These are phyloP conservation scores for Drosophila littoralis DNA, from an alignment of 1,140 invertebrate species.

Conservation along the genomic window DNA sequence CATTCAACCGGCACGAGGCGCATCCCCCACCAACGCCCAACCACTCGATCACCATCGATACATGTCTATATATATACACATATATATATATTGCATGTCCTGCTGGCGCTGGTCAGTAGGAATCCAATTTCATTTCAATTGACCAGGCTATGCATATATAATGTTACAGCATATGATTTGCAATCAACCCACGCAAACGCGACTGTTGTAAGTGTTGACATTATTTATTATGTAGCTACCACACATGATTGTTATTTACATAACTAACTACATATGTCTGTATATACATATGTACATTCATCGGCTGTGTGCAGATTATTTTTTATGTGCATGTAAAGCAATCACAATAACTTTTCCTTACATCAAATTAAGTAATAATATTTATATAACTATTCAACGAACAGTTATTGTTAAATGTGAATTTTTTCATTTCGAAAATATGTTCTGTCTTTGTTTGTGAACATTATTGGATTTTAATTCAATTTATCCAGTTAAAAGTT, in stretches of 20 bases:
- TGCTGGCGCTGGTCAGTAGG: constrained; percentile 4
- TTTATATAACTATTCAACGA: too few species aligned
- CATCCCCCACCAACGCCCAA: constrained; percentile 5
- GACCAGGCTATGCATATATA: constrained; percentile 79
- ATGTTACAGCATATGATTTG: constrained; percentile 75
- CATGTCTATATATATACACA: constrained; percentile 5
- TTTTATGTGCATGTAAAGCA: not conserved
- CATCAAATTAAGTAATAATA: too few species aligned
- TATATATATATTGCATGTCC: constrained; percentile 36
- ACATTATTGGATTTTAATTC: too few species aligned
- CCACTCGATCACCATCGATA: constrained; percentile 55
- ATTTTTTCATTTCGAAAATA: too few species aligned
- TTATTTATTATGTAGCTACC: constrained; percentile 73
- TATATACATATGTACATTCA: too few species aligned
- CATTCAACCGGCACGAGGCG: constrained; percentile 53
- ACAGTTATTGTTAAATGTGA: too few species aligned
- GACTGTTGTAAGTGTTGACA: constrained; percentile 72
- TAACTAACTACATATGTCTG: constrained; percentile 17
- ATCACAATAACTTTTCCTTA: too few species aligned
- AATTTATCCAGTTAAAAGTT: too few species aligned
- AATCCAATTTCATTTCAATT: constrained; percentile 82
- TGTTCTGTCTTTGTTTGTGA: too few species aligned
- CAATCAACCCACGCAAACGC: constrained; percentile 42
- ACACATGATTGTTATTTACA: constrained; percentile 54
- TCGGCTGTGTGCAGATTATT: not conserved